Percentiles rank a stretch among this genome's conserved stretches.
These are phyloP conservation scores for Brachyalestes nurse DNA, from an alignment of 2,797 vertebrate genomes.

Conservation along the genomic window DNA sequence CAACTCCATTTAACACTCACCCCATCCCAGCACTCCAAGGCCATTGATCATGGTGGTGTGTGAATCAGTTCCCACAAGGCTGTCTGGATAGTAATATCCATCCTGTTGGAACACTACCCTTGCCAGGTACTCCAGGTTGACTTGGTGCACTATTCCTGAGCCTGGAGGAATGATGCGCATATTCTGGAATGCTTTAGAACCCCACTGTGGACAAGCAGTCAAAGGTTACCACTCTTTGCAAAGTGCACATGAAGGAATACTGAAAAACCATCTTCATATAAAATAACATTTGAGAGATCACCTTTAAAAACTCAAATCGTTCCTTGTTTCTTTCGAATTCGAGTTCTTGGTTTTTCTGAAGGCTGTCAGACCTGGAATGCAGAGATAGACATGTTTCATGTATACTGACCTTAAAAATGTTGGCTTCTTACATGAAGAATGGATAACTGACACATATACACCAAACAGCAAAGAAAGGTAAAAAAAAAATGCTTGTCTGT, in stretches of 20 bases:
- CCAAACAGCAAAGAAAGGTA: too few relatives aligned
- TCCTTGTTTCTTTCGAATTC: conserved; percentile 98
- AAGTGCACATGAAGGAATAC: not conserved
- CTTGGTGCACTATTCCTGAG: conserved; percentile 97
- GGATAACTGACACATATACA: not conserved
- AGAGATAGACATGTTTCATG: not conserved
- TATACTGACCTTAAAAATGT: not conserved
- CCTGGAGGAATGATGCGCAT: conserved; percentile 97
- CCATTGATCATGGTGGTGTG: conserved; percentile 99
- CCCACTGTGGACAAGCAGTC: conserved; percentile 82
- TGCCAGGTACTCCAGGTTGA: conserved; percentile 96
- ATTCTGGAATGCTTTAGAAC: conserved; percentile 94
- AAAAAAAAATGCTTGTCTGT: too few relatives aligned
- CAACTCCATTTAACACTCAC: conserved; percentile 73
- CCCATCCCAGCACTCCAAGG: conserved; percentile 96
- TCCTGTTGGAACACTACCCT: conserved; percentile 91
- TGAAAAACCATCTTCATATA: not conserved
- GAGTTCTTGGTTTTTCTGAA: conserved; percentile 96
- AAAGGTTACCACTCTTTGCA: conserved; percentile 6
- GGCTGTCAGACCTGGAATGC: conserved; percentile 87
- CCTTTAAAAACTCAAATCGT: conserved; percentile 98
- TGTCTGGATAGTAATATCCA: conserved; percentile 92
- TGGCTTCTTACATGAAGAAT: not conserved
- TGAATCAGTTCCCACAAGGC: conserved; percentile 96
- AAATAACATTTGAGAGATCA: conserved; percentile 56